phyloP scores from a whole-genome alignment of 2,888 invertebrate genomes.

The Gymnoscelis rufifasciata region DNA sequence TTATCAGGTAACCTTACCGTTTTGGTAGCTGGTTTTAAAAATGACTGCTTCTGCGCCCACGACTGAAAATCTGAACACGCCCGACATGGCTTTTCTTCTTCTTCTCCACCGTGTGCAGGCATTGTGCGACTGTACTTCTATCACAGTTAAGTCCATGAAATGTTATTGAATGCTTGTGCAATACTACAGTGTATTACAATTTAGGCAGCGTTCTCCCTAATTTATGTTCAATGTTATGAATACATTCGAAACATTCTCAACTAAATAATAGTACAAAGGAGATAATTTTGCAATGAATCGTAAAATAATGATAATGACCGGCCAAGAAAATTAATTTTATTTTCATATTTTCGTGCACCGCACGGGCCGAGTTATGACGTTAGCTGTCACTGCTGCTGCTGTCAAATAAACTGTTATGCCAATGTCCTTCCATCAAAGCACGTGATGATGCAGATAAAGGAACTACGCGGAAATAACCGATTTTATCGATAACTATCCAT shows the following conservation, averaged over 20 bases:
- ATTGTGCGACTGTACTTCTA: slow-evolving; percentile 24
- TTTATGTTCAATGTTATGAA: background rate
- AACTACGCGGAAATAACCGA: too few relatives aligned
- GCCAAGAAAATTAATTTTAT: slow-evolving; percentile 1
- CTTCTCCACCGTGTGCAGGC: slow-evolving; percentile 53
- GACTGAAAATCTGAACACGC: slow-evolving; percentile 85
- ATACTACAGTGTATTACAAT: slow-evolving; percentile 23
- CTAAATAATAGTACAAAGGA: background rate
- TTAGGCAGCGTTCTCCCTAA: background rate
- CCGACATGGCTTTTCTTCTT: slow-evolving; percentile 81
- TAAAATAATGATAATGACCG: background rate
- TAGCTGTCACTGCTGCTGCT: background rate
- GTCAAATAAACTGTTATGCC: background rate
- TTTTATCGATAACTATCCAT: too few relatives aligned
- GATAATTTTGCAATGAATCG: background rate
- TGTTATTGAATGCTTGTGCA: slow-evolving; percentile 39
- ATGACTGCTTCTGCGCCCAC: slow-evolving; percentile 81
- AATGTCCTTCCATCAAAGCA: background rate
- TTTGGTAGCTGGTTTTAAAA: slow-evolving; percentile 41
- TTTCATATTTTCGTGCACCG: slow-evolving; percentile 1
- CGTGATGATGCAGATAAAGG: slow-evolving; percentile 10
- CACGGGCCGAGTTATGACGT: background rate
- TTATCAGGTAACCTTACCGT: slow-evolving; percentile 46
- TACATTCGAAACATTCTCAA: too few relatives aligned
- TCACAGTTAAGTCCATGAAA: slow-evolving; percentile 37